Conservation (phyloP, 2,888 invertebrate genomes). For the Linyphia triangularis region DNA sequence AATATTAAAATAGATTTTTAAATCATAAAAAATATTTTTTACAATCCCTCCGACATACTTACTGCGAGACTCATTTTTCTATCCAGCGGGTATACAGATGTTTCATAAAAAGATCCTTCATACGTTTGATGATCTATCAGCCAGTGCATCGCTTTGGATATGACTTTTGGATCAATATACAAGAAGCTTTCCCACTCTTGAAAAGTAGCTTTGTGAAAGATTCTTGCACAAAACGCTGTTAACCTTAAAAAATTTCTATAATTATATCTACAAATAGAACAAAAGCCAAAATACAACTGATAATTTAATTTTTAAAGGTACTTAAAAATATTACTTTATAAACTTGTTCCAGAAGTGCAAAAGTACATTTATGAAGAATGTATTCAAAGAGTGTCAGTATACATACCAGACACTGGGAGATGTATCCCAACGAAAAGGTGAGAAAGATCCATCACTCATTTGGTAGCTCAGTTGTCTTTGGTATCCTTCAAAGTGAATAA, state of each 20-base stretch:
- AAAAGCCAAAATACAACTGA: not conserved
- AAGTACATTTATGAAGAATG: not conserved
- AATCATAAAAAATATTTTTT: no score
- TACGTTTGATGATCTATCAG: conserved; percentile 90
- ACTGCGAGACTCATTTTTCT: conserved; percentile 89
- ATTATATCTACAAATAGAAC: not conserved
- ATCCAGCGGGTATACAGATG: conserved; percentile 84
- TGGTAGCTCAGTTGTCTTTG: conserved; percentile 94
- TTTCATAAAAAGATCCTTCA: conserved; percentile 93
- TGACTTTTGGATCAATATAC: conserved; percentile 93
- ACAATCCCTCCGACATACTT: no score
- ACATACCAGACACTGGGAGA: conserved; percentile 70
- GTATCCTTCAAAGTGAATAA: conserved; percentile 83
- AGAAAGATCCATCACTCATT: conserved; percentile 93
- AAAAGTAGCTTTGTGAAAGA: conserved; percentile 94
- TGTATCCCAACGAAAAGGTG: conserved; percentile 85
- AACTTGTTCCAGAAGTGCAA: not conserved
- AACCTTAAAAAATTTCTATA: conserved; percentile 87
- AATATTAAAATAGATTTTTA: no score
- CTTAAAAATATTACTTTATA: not conserved
- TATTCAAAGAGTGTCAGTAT: not conserved
- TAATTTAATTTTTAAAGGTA: not conserved
- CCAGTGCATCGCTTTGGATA: conserved; percentile 92
- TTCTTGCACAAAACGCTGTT: conserved; percentile 92
- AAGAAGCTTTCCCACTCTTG: conserved; percentile 98